Evolutionary conservation across 1,140 invertebrate species (phyloP), one percentile per base, ranked within the genome.

Genomic region (Cepaea nemoralis): DNA sequence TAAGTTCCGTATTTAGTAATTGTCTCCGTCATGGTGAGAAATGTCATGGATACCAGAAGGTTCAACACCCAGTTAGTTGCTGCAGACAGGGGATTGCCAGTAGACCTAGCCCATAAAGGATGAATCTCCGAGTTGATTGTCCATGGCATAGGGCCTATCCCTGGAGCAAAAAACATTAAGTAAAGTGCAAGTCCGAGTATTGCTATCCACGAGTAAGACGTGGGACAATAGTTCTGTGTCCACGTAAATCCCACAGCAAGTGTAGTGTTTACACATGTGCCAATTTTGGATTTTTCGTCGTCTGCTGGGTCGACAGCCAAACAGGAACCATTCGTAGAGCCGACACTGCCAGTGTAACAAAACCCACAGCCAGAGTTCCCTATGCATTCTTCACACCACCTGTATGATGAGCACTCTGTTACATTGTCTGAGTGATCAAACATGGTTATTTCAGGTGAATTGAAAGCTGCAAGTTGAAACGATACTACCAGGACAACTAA

Each of bases 71-170:
- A 94, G 86, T 94, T 94, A 42, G 91, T 88, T 14, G 93, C 92
- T 12, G 94, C 93, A n/a, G 93, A 87, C 16, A 94, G 86, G 24
- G 93, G 91, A 81, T 91, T 93, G 75, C 93, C 93, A 0, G 92
- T 92, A 81, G 93, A 91, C 78, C 94, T 86, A 3, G 93, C 93
- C 94, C 94, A 94, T 8, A 93, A 84, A 16, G 94, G 94, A 87
- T 93, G 94, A 66, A 94, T 94, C 88, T 94, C 94, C 8, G 93
- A 93, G 83, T 94, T 94, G 10, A 94, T 92, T 6, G 94, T 93
- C 94, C 94, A 94, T 22, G 94, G 94, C 91, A 94, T 93, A 10
- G 93, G 93, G 19, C 94, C 93, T 92, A 94, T 93, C 67, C 93
- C 93, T 93, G 5, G 22, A 55, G 50, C 42, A 88, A 93, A 93